These are phyloP conservation scores for Vipera latastei DNA, from an alignment of 2,797 vertebrate genomes.

Conservation along the genomic window DNA sequence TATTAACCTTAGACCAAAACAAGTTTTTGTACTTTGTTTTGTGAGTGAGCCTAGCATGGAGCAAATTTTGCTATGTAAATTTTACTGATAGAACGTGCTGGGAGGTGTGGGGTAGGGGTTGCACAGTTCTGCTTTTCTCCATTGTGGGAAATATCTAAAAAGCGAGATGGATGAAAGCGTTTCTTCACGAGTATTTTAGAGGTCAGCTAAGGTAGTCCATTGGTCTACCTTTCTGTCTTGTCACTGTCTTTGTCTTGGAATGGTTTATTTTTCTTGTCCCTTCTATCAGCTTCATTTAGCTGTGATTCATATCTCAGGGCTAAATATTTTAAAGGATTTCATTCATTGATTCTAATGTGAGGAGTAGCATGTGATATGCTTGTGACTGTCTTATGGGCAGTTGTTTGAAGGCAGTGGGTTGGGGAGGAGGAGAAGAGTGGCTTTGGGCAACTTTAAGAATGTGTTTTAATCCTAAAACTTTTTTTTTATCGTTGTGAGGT, in stretches of 20 bases:
- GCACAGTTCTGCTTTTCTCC: neutral
- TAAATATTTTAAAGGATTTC: conserved; percentile 8
- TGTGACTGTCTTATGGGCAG: conserved; percentile 13
- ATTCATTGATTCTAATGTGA: neutral
- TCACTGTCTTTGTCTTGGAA: neutral
- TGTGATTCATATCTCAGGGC: neutral
- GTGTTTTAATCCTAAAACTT: conserved; percentile 3
- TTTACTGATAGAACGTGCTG: neutral
- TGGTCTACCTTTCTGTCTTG: neutral
- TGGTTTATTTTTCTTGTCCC: neutral
- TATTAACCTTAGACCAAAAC: neutral
- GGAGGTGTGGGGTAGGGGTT: neutral
- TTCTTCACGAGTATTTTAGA: neutral
- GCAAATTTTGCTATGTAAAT: neutral
- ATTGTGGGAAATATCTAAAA: neutral
- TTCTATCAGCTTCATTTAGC: neutral
- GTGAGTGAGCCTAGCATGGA: neutral
- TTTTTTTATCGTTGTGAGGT: conserved; percentile 14
- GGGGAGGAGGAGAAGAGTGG: neutral
- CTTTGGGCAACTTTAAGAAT: neutral
- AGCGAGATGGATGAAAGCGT: neutral
- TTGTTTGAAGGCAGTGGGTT: neutral
- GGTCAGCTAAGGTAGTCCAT: too few relatives aligned
- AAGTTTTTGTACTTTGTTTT: neutral
- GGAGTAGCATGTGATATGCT: conserved; percentile 4